Percentiles rank a stretch among this genome's conserved stretches.
These are phyloP conservation scores for Meteorus cinctellus DNA, from an alignment of 2,888 invertebrate genomes.

Conservation along the genomic window DNA sequence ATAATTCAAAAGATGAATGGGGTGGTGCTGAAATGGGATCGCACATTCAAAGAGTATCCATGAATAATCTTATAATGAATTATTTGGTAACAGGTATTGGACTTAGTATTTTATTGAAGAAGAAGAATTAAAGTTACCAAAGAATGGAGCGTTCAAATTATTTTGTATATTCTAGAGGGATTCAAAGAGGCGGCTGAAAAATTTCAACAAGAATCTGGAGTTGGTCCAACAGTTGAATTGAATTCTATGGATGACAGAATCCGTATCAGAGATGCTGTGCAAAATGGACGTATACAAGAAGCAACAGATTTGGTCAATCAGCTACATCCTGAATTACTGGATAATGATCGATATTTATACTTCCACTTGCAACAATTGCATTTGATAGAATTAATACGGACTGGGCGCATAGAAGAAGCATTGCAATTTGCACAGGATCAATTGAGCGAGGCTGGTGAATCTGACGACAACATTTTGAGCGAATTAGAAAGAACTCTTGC, in stretches of 20 bases:
- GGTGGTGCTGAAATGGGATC: slow-evolving; percentile 80
- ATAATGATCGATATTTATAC: slow-evolving; percentile 95
- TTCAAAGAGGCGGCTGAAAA: slow-evolving; percentile 98
- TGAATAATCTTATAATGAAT: slow-evolving; percentile 99
- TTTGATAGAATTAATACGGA: slow-evolving; percentile 89
- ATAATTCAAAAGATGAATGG: slow-evolving; percentile 82
- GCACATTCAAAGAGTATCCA: slow-evolving; percentile 90
- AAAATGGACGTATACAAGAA: slow-evolving; percentile 92
- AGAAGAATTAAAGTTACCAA: not conserved
- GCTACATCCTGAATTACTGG: slow-evolving; percentile 93
- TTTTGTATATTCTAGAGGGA: slow-evolving; percentile 79
- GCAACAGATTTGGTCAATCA: slow-evolving; percentile 96
- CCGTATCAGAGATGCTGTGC: slow-evolving; percentile 94
- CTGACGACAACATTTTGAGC: slow-evolving; percentile 79
- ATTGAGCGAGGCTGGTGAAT: slow-evolving; percentile 91
- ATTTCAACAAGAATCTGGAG: slow-evolving; percentile 95
- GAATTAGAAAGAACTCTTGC: slow-evolving; percentile 96
- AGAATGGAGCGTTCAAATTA: slow-evolving; percentile 39
- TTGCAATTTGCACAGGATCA: slow-evolving; percentile 92
- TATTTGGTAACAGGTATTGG: slow-evolving; percentile 93
- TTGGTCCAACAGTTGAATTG: slow-evolving; percentile 84
- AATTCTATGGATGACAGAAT: slow-evolving; percentile 93
- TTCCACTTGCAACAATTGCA: slow-evolving; percentile 96
- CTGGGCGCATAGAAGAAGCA: slow-evolving; percentile 90
- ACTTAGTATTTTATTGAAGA: slow-evolving; percentile 4